Conservation (phyloP, 2,888 invertebrate species). For the Platypus cylindrus region DNA sequence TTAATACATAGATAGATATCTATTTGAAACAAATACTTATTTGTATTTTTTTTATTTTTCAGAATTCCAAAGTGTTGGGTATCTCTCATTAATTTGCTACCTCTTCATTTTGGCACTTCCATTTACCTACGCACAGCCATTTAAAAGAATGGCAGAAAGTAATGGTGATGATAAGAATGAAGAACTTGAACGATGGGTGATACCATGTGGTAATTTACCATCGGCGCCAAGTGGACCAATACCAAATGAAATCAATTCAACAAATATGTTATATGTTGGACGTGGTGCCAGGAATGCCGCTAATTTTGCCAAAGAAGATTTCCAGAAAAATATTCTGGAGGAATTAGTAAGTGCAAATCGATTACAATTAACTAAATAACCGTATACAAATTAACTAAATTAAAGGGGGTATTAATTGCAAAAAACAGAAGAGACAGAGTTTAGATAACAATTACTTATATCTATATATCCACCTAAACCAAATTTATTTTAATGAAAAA, state of each 20-base stretch:
- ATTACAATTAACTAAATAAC: neutral
- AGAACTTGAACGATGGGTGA: constrained; percentile 36
- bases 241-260: constrained; percentile 5
- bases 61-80: constrained; percentile 37
- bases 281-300: constrained; percentile 3
- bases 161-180: too few relatives aligned
- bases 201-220: constrained; percentile 33
- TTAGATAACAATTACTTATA: too few relatives aligned
- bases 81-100: constrained; percentile 33
- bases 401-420: too few relatives aligned
- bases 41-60: constrained; percentile 22
- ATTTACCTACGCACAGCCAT: constrained; percentile 30
- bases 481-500: too few relatives aligned
- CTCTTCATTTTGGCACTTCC: constrained; percentile 32
- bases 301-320: neutral
- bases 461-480: too few relatives aligned
- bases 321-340: constrained; percentile 3
- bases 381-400: too few relatives aligned
- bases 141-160: constrained; percentile 13
- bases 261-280: neutral
- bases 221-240: constrained; percentile 2
- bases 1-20: too few relatives aligned
- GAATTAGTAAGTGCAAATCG: neutral
- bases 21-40: too few relatives aligned
- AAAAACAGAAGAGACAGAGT: too few relatives aligned